A percentile compares a stretch with the other conserved stretches of the same genome.
Conservation (phyloP, 2,797 vertebrate species). For the Trichosurus vulpecula region DNA sequence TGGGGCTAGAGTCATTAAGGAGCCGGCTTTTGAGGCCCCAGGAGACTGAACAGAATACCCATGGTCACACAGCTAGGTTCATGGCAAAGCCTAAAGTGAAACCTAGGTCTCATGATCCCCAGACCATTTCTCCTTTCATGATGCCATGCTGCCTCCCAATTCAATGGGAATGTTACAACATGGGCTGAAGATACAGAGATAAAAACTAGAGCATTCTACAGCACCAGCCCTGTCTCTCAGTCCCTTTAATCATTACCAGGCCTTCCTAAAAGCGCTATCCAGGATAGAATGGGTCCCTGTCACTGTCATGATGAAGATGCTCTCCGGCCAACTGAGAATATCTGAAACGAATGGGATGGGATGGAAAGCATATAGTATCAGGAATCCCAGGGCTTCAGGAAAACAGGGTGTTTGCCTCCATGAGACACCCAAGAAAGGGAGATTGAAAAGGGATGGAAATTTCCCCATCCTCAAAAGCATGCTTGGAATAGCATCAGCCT, state of each 20-base stretch:
- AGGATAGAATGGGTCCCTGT: background rate
- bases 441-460: conserved; percentile 70
- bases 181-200: conserved; percentile 54
- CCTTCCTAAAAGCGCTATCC: conserved; percentile 57
- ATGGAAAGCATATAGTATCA: background rate
- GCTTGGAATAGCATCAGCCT: conserved; percentile 72
- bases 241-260: conserved; percentile 57
- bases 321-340: background rate
- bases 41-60: background rate
- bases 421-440: background rate
- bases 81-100: background rate
- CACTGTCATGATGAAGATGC: background rate
- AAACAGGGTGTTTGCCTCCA: conserved; percentile 39
- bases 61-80: background rate
- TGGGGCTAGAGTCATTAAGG: background rate
- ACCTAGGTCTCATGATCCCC: background rate
- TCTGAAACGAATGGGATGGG: background rate
- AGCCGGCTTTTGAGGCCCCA: background rate
- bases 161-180: conserved; percentile 36
- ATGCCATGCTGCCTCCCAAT: background rate
- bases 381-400: conserved; percentile 40
- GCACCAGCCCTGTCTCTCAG: conserved; percentile 36
- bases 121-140: background rate
- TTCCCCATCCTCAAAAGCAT: conserved; percentile 69
- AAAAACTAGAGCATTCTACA: conserved; percentile 65